Percentiles rank a stretch among this genome's conserved stretches.
These are phyloP conservation scores for Tychaedon coryphoeus DNA, from an alignment of 2,113 vertebrate genomes.

Conservation along the genomic window DNA sequence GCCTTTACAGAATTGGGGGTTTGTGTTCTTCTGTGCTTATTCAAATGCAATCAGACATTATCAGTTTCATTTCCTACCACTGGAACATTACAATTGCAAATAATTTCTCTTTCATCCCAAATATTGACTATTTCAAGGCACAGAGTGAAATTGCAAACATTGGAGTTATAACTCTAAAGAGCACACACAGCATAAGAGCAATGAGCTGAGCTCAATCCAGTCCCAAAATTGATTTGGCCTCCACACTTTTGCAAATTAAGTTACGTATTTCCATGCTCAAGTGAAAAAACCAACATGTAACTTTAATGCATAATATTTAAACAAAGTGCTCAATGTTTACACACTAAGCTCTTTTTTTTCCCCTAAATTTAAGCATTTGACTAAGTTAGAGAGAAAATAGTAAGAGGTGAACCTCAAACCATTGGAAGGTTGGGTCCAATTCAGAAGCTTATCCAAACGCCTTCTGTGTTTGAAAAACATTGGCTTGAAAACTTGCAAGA, in stretches of 20 bases:
- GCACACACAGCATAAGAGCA: not conserved
- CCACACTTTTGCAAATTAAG: slow-evolving; percentile 18
- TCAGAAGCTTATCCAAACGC: slow-evolving; percentile 30
- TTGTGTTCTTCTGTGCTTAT: not conserved
- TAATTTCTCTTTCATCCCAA: slow-evolving; percentile 30
- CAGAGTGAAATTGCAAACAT: not conserved
- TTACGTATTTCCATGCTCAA: slow-evolving; percentile 22
- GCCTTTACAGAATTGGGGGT: not conserved
- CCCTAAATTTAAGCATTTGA: slow-evolving; percentile 30
- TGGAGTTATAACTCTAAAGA: slow-evolving; percentile 12
- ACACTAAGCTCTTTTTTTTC: not conserved
- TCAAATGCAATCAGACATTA: slow-evolving; percentile 13
- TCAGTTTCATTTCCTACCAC: not conserved
- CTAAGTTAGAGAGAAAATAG: slow-evolving; percentile 36
- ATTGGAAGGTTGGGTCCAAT: slow-evolving; percentile 19
- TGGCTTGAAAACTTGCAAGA: not conserved
- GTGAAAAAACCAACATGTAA: slow-evolving; percentile 19
- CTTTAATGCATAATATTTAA: slow-evolving; percentile 38
- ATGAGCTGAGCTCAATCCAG: not conserved
- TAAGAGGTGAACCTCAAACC: slow-evolving; percentile 57
- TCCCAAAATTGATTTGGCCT: slow-evolving; percentile 41
- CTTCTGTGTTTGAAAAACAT: slow-evolving; percentile 17
- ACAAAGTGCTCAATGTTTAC: slow-evolving; percentile 18
- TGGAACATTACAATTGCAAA: slow-evolving; percentile 26
- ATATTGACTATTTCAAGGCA: slow-evolving; percentile 18